Base-by-base conservation (phyloP, 2,113 vertebrate genomes). In the Colossoma macropomum region DNA sequence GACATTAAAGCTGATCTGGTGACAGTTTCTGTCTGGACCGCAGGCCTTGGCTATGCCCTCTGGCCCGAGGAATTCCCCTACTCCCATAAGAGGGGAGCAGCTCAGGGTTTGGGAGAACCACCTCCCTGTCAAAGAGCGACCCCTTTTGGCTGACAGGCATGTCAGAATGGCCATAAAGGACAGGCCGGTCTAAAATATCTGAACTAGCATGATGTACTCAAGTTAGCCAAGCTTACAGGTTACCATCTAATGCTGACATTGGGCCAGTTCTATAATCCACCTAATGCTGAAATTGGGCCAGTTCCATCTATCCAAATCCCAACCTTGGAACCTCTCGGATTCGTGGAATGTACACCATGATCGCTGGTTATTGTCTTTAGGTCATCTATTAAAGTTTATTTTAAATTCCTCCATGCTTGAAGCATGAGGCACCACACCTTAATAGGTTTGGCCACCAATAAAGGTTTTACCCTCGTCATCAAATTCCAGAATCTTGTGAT, bases 11-110 rank as follows among this genome's bases (percentile, higher is more conserved):
- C 83, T 73, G 85, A 79, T 85, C 82, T 88, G 85, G 85, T 88
- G 88, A 89, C 83, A 86, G 79, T 77, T 85, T 84, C 81, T 85
- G 84, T 86, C 86, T 89, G 81, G 77, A 83, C 77, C 77, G 52
- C 77, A 56, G 81, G 75, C 48, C 85, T 66, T 84, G 87, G 83
- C 77, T 80, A 32, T 84, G 80, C 78, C 86, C 80, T 84, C 85
- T 79, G 77, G 68, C 65, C 82, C 19, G 54, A 78, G 79, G 79
- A 89, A 86, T 89, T 87, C 81, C 86, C 79, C 84, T 72, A 77
- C 74, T 86, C 69, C 82, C 79, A 71, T 41, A 68, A 83, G 79
- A 77, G 75, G 74, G 82, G 71, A 75, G 28, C 75, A 54, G 65
- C 23, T 50, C 45, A 28, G 11, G 72, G 74, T 68, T 56, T 48